Evolutionary conservation across 2,113 vertebrate genomes (phyloP).

Genomic region (Brevimyrus niger): DNA sequence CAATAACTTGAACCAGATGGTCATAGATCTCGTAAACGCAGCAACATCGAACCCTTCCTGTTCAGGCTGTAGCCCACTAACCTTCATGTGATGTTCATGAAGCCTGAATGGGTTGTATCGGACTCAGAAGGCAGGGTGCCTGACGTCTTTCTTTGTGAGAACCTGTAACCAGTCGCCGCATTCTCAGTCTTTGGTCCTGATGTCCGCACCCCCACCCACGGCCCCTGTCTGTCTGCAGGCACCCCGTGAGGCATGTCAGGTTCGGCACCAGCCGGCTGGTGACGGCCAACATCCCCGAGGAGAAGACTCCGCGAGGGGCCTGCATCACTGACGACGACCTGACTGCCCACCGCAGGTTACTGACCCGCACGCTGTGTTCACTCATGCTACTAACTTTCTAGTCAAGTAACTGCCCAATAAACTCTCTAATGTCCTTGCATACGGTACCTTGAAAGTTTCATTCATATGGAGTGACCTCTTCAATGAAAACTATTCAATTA

Average conservation of each 20-base stretch:
- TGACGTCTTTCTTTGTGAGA: neutral
- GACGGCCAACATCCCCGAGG: constrained; percentile 84
- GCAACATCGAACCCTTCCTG: neutral
- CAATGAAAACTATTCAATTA: neutral
- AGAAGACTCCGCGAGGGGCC: constrained; percentile 70
- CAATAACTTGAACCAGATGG: constrained; percentile 2
- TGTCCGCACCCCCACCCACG: neutral
- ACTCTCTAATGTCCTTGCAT: neutral
- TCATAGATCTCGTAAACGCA: neutral
- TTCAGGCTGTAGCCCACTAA: neutral
- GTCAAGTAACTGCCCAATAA: neutral
- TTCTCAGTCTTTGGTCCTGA: neutral
- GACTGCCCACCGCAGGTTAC: constrained; percentile 78
- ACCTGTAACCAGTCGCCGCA: neutral
- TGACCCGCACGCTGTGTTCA: no score
- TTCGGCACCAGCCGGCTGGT: constrained; percentile 78
- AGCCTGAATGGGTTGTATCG: neutral
- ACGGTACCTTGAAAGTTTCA: neutral
- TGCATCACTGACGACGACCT: constrained; percentile 79
- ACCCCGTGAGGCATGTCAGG: constrained; percentile 74
- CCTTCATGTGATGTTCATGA: neutral
- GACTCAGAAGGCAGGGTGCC: neutral
- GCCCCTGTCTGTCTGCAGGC: constrained; percentile 54
- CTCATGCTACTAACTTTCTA: neutral
- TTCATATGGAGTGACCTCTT: neutral